Conservation (phyloP, 2,113 vertebrate genomes). For the Budorcas taxicolor region DNA sequence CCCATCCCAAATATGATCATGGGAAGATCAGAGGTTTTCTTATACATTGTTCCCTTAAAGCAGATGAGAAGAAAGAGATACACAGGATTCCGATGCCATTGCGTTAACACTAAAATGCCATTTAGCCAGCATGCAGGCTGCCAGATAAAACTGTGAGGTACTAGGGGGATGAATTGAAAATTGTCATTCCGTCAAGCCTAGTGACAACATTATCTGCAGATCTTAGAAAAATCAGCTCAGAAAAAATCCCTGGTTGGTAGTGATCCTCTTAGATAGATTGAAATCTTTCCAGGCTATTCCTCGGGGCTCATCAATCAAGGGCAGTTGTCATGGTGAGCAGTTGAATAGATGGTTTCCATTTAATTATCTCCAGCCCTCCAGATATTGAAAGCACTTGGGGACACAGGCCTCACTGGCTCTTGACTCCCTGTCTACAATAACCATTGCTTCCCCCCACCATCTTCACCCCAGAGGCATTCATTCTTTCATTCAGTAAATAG, state of each 20-base stretch:
- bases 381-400: slow-evolving; percentile 52
- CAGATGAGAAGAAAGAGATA: slow-evolving; percentile 2
- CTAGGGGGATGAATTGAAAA: slow-evolving; percentile 57
- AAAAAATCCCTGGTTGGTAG: slow-evolving; percentile 69
- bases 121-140: slow-evolving; percentile 22
- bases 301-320: slow-evolving; percentile 71
- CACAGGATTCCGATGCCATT: background rate
- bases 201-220: slow-evolving; percentile 71
- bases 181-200: slow-evolving; percentile 65
- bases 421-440: background rate
- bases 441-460: background rate
- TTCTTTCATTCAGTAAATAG: background rate
- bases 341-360: slow-evolving; percentile 66
- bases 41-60: slow-evolving; percentile 23
- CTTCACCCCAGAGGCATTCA: background rate
- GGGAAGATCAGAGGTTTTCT: background rate
- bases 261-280: slow-evolving; percentile 72
- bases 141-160: slow-evolving; percentile 38
- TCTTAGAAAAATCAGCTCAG: slow-evolving; percentile 71
- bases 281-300: slow-evolving; percentile 72
- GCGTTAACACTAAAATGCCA: slow-evolving; percentile 15
- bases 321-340: slow-evolving; percentile 67
- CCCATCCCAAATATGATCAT: background rate
- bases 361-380: slow-evolving; percentile 64
- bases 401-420: background rate